phyloP scores from a whole-genome alignment of 2,113 vertebrate genomes.

The Choloepus hoffmanni region DNA sequence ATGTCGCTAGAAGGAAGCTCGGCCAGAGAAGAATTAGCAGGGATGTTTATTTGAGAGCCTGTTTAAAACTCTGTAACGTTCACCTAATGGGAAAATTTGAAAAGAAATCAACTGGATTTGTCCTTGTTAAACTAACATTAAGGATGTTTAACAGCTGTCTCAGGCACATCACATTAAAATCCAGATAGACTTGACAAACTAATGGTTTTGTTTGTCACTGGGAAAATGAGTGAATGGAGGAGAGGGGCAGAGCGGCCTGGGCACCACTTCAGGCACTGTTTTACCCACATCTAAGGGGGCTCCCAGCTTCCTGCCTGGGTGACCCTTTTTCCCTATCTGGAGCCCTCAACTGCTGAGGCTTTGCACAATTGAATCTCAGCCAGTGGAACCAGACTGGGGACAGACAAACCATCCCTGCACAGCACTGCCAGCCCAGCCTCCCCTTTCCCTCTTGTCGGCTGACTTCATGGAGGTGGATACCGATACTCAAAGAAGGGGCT shows the following conservation, averaged over 20 bases:
- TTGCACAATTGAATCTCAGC: neutral
- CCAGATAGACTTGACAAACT: slow-evolving; percentile 12
- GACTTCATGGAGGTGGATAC: neutral
- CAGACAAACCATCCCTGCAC: rapidly evolving
- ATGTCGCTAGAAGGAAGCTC: neutral
- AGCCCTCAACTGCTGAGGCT: neutral
- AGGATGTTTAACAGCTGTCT: slow-evolving; percentile 80
- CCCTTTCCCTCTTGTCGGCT: neutral
- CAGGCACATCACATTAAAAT: slow-evolving; percentile 67
- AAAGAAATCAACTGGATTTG: slow-evolving; percentile 78
- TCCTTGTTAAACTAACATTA: slow-evolving; percentile 83
- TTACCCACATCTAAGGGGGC: rapidly evolving
- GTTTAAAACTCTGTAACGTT: slow-evolving; percentile 76
- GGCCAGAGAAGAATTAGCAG: slow-evolving; percentile 52
- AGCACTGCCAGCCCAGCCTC: neutral
- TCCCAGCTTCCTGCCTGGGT: neutral
- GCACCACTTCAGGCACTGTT: neutral
- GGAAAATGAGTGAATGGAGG: slow-evolving; percentile 44
- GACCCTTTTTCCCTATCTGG: neutral
- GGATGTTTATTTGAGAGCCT: slow-evolving; percentile 73
- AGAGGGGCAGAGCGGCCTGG: neutral
- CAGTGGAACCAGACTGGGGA: rapidly evolving
- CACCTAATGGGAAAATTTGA: slow-evolving; percentile 84
- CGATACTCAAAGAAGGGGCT: neutral
- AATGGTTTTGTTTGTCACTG: slow-evolving; percentile 74